These are phyloP conservation scores for Galemys pyrenaicus DNA, from an alignment of 2,113 vertebrate species.

Conservation along the genomic window DNA sequence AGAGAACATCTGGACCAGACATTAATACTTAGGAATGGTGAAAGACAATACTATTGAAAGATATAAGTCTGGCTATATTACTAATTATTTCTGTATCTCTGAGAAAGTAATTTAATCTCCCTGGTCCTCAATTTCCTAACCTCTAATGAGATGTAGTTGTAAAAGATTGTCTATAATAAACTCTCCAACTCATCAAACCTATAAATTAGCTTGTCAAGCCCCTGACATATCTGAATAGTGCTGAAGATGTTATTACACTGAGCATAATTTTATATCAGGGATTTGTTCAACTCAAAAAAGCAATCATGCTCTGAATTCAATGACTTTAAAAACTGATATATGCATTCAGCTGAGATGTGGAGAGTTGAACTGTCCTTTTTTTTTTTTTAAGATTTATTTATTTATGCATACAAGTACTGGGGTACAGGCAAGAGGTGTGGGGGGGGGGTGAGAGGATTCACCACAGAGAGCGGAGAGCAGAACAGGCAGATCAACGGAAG, in stretches of 20 bases:
- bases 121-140: not conserved
- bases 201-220: conserved; percentile 33
- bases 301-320: not conserved
- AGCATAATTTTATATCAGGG: conserved; percentile 33
- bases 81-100: conserved; percentile 33
- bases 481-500: too few relatives aligned
- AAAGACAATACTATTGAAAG: not conserved
- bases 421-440: too few relatives aligned
- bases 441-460: too few relatives aligned
- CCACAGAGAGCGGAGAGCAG: too few relatives aligned
- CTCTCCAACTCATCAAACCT: not conserved
- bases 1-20: not conserved
- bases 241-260: not conserved
- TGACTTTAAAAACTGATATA: not conserved
- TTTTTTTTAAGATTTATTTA: too few relatives aligned
- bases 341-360: not conserved
- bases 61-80: not conserved
- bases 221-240: conserved; percentile 27
- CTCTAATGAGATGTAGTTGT: not conserved
- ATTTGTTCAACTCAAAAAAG: conserved; percentile 33
- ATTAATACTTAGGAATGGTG: not conserved
- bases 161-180: conserved; percentile 31
- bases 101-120: conserved; percentile 45
- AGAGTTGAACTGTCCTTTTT: not conserved
- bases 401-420: too few relatives aligned